Base-by-base conservation (phyloP, 2,797 vertebrate species). In the Varecia variegata region DNA sequence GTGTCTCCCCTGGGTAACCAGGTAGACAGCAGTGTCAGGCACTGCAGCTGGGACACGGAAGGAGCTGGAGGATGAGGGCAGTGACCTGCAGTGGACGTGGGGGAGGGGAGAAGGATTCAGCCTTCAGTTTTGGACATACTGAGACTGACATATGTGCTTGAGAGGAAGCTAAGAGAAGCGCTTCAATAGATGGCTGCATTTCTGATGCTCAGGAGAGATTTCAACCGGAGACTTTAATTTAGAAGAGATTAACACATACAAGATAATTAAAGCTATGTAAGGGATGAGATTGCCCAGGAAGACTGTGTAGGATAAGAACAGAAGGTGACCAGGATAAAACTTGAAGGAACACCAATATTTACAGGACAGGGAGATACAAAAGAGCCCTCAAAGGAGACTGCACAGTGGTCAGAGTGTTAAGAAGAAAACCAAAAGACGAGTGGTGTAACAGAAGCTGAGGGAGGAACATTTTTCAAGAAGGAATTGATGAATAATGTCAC, bases 341-440 rank as follows among this genome's bases (percentile, higher is more conserved):
- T 54, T 90, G 76, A 58, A 77, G 52, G 38, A 90, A 90, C 9
- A 30, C 23, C 60, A 70, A 27, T 47, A n/a, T 38, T 58, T 87
- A 80, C 82, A 80, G 30, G 30, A 50, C 43, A 17, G 7, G 6
- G 54, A 67, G 54, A 67, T 5, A 38, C 45, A 25, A 67, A 52
- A 35, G 13, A 27, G 60, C 17, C 35, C 23, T 81, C 73, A 40
- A 60, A 68, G n/a, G 32, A 88, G 52, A 62, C 25, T 43, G 21
- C 11, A 83, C 30, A 65, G 21, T 5, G 32, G 9, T 11, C 18
- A 82, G 35, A 71, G 27, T 3, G 38, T 10, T 8, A 21, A 20
- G 38, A 60, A 84, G 32, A 74, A 94, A 81, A 56, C 12, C 58
- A 58, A 54, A 87, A 71, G 14, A 45, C 2, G 43, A 11, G 25